Evolutionary conservation across 2,888 invertebrate genomes (phyloP).

Genomic region (Taenaris catops): DNA sequence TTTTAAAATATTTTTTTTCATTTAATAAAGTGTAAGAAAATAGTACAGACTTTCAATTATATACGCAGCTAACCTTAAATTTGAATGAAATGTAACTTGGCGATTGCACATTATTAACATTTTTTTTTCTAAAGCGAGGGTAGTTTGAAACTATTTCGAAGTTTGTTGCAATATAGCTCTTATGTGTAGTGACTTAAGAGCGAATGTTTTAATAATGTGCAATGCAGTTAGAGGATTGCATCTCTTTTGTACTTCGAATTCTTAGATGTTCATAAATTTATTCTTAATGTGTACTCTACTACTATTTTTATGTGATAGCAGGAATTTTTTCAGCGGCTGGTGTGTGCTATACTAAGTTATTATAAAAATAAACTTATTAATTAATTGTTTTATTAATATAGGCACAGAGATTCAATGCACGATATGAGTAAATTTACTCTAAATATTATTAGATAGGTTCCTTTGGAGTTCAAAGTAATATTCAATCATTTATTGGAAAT

Average conservation of each 20-base stretch:
- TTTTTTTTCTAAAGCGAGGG: slow-evolving; percentile 1
- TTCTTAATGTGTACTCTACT: slow-evolving; percentile 9
- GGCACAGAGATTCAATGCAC: slow-evolving; percentile 1
- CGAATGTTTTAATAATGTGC: slow-evolving; percentile 17
- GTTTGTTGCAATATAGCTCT: background rate
- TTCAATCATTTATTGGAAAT: too few relatives aligned
- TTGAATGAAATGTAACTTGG: slow-evolving; percentile 8
- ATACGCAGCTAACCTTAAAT: slow-evolving; percentile 15
- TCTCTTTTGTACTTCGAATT: slow-evolving; percentile 48
- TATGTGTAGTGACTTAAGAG: slow-evolving; percentile 2
- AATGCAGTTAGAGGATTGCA: slow-evolving; percentile 19
- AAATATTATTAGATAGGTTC: too few relatives aligned
- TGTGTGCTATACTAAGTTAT: slow-evolving; percentile 15
- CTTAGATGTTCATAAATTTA: slow-evolving; percentile 29
- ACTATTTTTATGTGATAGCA: slow-evolving; percentile 10
- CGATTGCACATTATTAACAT: slow-evolving; percentile 20
- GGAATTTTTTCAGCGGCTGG: slow-evolving; percentile 12
- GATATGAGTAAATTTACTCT: too few relatives aligned
- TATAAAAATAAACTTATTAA: slow-evolving; percentile 13
- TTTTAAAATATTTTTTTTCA: slow-evolving; percentile 24
- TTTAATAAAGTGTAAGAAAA: slow-evolving; percentile 46
- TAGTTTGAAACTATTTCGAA: background rate
- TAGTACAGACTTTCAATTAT: slow-evolving; percentile 26
- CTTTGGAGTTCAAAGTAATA: too few relatives aligned
- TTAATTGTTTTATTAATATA: slow-evolving; percentile 2